Conservation (phyloP, 2,113 vertebrate species). For the Lasiurus borealis region DNA sequence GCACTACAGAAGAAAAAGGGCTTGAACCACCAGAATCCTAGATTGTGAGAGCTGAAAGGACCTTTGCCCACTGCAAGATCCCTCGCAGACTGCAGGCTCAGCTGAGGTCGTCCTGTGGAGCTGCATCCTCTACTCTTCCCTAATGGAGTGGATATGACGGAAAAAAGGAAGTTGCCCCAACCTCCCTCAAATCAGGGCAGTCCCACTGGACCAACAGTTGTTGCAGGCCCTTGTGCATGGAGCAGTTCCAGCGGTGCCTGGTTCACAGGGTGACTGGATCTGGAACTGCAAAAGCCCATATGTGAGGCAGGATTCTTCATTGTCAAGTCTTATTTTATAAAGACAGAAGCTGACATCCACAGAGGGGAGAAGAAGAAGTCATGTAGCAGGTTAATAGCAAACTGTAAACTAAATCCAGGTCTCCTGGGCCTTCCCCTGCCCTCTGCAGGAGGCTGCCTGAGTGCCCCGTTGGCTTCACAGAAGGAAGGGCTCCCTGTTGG, state of each 20-base stretch:
- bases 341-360: not conserved
- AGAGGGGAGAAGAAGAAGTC: fast-evolving
- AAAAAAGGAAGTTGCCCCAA: no score
- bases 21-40: not conserved
- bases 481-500: not conserved
- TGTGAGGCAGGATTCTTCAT: not conserved
- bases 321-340: not conserved
- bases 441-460: not conserved
- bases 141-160: not conserved
- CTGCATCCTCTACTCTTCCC: not conserved
- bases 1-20: not conserved
- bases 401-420: not conserved
- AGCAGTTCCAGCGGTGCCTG: fast-evolving
- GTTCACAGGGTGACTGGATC: not conserved
- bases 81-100: not conserved
- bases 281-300: no score
- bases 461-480: not conserved
- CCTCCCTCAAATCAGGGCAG: not conserved
- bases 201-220: not conserved
- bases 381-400: not conserved
- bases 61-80: not conserved
- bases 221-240: not conserved
- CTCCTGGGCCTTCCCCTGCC: not conserved
- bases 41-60: not conserved
- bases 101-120: not conserved